These are phyloP conservation scores for Tyrophagus putrescentiae DNA, from an alignment of 1,140 invertebrate species.

Conservation along the genomic window DNA sequence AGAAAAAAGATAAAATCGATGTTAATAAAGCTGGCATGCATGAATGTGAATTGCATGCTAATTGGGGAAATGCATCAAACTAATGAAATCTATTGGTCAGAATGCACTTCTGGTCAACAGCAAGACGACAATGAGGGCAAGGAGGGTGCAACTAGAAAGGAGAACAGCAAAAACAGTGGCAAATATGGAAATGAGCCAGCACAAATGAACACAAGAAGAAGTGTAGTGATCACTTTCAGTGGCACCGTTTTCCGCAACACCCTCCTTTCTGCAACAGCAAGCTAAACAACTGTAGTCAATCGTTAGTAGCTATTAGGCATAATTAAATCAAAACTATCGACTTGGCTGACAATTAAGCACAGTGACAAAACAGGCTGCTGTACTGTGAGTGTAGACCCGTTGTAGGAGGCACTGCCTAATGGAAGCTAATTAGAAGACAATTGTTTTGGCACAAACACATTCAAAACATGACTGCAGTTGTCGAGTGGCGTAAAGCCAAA, in stretches of 20 bases:
- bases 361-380: not conserved
- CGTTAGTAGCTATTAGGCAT: constrained; percentile 4
- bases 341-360: not conserved
- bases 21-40: not conserved
- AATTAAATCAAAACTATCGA: constrained; percentile 12
- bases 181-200: constrained; percentile 8
- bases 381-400: no score
- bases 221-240: no score
- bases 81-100: constrained; percentile 6
- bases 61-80: constrained; percentile 7
- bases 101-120: no score
- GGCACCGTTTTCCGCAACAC: no score
- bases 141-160: no score
- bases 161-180: not conserved
- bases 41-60: constrained; percentile 3
- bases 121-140: no score
- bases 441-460: no score
- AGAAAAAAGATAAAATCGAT: constrained; percentile 3
- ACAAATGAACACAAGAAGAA: no score
- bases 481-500: no score
- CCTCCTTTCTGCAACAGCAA: not conserved
- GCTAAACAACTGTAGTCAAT: not conserved
- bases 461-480: no score
- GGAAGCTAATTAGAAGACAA: no score
- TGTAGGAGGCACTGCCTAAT: no score